These are phyloP conservation scores for Monopis laevigella DNA, from an alignment of 2,888 invertebrate genomes.

Conservation along the genomic window DNA sequence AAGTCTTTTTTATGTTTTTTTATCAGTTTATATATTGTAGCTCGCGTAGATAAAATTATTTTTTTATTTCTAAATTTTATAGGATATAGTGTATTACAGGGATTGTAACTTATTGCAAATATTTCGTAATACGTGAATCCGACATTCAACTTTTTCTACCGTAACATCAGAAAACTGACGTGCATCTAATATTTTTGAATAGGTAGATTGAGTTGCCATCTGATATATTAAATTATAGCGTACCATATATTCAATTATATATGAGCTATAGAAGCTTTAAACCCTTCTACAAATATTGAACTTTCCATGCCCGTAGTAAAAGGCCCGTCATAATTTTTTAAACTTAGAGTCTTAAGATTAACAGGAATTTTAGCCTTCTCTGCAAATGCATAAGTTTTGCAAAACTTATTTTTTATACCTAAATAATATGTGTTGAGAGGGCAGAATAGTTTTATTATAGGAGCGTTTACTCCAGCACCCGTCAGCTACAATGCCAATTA, in stretches of 20 bases:
- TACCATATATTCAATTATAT: not conserved
- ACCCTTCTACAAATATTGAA: not conserved
- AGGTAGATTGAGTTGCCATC: not conserved
- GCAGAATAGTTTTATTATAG: not conserved
- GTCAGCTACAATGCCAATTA: too few relatives aligned
- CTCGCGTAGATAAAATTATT: too few relatives aligned
- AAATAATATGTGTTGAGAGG: not conserved
- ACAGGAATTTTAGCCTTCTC: not conserved
- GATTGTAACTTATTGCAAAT: too few relatives aligned
- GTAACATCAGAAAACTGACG: too few relatives aligned
- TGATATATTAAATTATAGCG: not conserved
- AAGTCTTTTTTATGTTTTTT: too few relatives aligned
- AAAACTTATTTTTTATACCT: not conserved
- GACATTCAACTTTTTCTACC: too few relatives aligned
- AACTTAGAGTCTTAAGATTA: too few relatives aligned
- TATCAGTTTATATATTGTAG: too few relatives aligned
- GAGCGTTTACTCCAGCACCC: not conserved
- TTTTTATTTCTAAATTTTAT: too few relatives aligned
- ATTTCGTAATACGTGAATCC: too few relatives aligned
- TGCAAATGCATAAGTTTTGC: not conserved
- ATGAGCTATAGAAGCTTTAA: not conserved
- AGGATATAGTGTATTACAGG: too few relatives aligned
- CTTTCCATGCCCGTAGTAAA: not conserved
- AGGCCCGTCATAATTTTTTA: not conserved
- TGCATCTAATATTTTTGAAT: too few relatives aligned